Evolutionary conservation across 2,888 invertebrate species (phyloP).

Genomic region (Timandra comae): DNA sequence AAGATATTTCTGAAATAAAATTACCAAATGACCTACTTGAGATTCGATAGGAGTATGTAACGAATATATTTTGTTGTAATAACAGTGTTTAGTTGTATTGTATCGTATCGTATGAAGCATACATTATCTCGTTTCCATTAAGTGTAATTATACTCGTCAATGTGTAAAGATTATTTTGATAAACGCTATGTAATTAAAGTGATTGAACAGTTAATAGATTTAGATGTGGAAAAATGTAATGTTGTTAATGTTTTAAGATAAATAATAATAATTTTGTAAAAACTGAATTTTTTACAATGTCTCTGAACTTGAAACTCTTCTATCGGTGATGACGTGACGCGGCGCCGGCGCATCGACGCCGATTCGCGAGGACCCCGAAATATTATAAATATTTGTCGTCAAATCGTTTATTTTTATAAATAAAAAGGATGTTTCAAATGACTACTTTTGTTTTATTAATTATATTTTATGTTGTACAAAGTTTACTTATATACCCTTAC

Average conservation of each 20-base stretch:
- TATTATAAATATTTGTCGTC: slow-evolving; percentile 78
- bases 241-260: slow-evolving; percentile 80
- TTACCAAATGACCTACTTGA: too few relatives aligned
- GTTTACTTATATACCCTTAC: too few relatives aligned
- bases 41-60: too few relatives aligned
- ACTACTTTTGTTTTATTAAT: slow-evolving; percentile 6
- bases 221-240: slow-evolving; percentile 75
- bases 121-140: too few relatives aligned
- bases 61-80: too few relatives aligned
- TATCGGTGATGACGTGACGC: slow-evolving; percentile 58
- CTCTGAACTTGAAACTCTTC: slow-evolving; percentile 85
- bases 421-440: slow-evolving; percentile 73
- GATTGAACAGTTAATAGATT: slow-evolving; percentile 74
- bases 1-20: too few relatives aligned
- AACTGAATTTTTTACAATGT: slow-evolving; percentile 81
- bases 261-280: slow-evolving; percentile 77
- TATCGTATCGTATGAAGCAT: too few relatives aligned
- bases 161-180: slow-evolving; percentile 58
- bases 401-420: slow-evolving; percentile 79
- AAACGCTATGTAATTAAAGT: slow-evolving; percentile 60
- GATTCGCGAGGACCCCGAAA: slow-evolving; percentile 72
- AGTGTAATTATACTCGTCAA: too few relatives aligned
- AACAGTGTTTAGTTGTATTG: too few relatives aligned
- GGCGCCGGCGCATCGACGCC: slow-evolving; percentile 21
- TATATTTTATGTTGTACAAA: too few relatives aligned